These are phyloP conservation scores for Liasis olivaceus DNA, from an alignment of 2,797 vertebrate genomes.

Conservation along the genomic window DNA sequence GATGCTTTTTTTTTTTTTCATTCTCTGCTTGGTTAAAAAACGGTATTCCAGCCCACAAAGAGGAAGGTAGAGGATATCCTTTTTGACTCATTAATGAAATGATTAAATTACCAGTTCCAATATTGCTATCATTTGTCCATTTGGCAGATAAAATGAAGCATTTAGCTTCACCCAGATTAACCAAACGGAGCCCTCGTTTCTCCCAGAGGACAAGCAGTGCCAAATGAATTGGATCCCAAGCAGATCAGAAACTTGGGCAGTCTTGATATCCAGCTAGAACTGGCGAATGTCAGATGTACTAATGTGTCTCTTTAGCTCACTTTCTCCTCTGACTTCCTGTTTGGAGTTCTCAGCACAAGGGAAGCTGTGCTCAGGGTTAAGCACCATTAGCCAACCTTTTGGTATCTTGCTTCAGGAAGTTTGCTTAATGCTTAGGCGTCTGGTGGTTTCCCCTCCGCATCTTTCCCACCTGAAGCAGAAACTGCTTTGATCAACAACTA, in stretches of 20 bases:
- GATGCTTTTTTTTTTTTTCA: not conserved
- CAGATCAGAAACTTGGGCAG: not conserved
- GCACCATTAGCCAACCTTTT: not conserved
- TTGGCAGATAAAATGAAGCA: not conserved
- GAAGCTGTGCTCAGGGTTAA: not conserved
- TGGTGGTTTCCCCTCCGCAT: not conserved
- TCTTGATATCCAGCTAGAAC: not conserved
- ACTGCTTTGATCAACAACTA: not conserved
- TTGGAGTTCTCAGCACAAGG: too few relatives aligned
- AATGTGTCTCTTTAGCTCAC: not conserved
- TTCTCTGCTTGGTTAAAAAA: not conserved
- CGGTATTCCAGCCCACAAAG: not conserved
- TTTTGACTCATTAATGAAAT: not conserved
- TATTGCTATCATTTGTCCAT: not conserved
- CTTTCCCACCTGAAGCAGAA: not conserved
- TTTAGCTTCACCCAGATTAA: not conserved
- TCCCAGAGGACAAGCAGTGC: not conserved
- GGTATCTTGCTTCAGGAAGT: not conserved
- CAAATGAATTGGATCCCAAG: not conserved
- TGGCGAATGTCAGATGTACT: not conserved
- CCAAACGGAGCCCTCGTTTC: not conserved
- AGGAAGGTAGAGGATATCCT: not conserved
- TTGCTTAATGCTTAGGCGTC: not conserved
- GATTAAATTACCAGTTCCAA: not conserved
- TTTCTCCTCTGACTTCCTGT: not conserved